phyloP scores from a whole-genome alignment of 64 coral and sea anemone genomes.

The Orbicella faveolata region DNA sequence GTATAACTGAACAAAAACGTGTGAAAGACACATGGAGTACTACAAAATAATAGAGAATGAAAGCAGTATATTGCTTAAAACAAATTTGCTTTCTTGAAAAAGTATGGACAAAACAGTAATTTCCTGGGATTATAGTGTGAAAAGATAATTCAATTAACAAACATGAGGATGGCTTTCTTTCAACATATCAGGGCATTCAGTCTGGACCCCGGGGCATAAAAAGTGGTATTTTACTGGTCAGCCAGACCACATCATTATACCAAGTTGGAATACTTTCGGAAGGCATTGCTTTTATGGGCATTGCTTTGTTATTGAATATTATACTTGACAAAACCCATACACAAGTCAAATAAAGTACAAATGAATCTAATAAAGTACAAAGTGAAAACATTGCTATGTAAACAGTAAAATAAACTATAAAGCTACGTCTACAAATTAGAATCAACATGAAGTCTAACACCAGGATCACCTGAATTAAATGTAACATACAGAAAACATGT shows the following conservation, averaged over 20 bases:
- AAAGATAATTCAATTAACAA: slow-evolving; percentile 2
- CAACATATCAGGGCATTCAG: neutral
- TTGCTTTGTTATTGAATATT: neutral
- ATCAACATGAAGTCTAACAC: too few species aligned
- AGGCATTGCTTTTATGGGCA: neutral
- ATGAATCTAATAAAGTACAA: neutral
- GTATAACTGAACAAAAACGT: slow-evolving; percentile 1
- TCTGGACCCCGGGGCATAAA: neutral
- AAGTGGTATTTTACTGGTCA: neutral
- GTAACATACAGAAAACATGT: neutral
- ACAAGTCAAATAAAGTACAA: neutral
- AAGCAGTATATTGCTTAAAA: slow-evolving; percentile 37
- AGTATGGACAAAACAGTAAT: slow-evolving; percentile 16
- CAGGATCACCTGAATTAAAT: neutral
- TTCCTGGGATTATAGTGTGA: neutral
- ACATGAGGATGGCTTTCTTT: neutral
- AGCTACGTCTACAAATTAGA: too few species aligned
- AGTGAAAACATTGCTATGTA: neutral
- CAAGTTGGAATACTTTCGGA: neutral
- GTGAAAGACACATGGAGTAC: neutral
- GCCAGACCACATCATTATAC: neutral
- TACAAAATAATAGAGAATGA: neutral
- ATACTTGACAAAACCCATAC: neutral
- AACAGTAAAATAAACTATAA: neutral
- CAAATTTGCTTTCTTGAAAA: slow-evolving; percentile 1